phyloP scores from a whole-genome alignment of 2,888 invertebrate genomes.

The Limenitis camilla region DNA sequence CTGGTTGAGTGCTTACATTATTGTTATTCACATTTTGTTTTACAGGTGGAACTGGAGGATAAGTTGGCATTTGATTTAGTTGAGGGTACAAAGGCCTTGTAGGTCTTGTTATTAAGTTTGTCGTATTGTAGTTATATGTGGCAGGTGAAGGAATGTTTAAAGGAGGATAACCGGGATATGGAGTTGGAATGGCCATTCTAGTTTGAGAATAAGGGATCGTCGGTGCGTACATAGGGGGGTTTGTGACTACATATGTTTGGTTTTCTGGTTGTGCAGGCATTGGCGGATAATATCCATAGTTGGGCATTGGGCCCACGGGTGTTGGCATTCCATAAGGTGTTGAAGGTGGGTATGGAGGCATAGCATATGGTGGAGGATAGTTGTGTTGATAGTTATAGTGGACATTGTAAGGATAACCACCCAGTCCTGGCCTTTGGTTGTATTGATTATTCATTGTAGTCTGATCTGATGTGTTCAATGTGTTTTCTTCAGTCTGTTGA shows the following conservation, averaged over 20 bases:
- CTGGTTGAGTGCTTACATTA: slow-evolving; percentile 27
- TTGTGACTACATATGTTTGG: slow-evolving; percentile 36
- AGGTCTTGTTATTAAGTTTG: slow-evolving; percentile 59
- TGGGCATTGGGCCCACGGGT: slow-evolving; percentile 33
- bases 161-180: slow-evolving; percentile 46
- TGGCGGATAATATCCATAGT: slow-evolving; percentile 46
- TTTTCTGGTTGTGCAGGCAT: slow-evolving; percentile 34
- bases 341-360: slow-evolving; percentile 49
- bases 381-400: slow-evolving; percentile 47
- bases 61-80: slow-evolving; percentile 45
- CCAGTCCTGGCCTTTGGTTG: slow-evolving; percentile 54
- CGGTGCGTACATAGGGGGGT: slow-evolving; percentile 43
- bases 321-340: slow-evolving; percentile 56
- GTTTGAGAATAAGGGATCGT: slow-evolving; percentile 57
- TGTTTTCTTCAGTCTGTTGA: slow-evolving; percentile 59
- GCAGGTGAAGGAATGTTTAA: slow-evolving; percentile 21
- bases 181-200: slow-evolving; percentile 51
- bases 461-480: slow-evolving; percentile 42
- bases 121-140: slow-evolving; percentile 55
- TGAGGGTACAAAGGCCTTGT: slow-evolving; percentile 56
- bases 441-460: slow-evolving; percentile 61
- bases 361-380: slow-evolving; percentile 44
- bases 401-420: slow-evolving; percentile 46
- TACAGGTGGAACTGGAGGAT: slow-evolving; percentile 36
- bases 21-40: slow-evolving; percentile 27